Conservation (phyloP, 2,797 vertebrate species). For the Ctenopoma multispine region DNA sequence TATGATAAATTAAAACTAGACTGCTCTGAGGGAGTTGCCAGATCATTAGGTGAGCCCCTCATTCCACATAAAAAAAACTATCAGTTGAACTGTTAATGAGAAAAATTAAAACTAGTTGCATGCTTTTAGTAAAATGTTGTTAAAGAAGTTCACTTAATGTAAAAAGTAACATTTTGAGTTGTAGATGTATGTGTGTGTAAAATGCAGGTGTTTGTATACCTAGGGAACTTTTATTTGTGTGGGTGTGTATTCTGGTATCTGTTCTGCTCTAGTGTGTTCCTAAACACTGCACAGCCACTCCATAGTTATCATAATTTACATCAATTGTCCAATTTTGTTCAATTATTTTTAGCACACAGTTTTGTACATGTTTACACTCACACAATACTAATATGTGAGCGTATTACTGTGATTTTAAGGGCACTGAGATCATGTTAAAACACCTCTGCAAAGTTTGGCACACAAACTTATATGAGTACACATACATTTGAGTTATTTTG, state of each 20-base stretch:
- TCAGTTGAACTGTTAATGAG: conserved; percentile 26
- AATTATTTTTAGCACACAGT: conserved; percentile 18
- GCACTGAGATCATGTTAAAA: too few relatives aligned
- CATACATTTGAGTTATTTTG: too few relatives aligned
- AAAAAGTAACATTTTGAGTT: neutral
- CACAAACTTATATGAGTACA: too few relatives aligned
- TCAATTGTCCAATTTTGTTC: conserved; percentile 11
- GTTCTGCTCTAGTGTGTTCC: conserved; percentile 32
- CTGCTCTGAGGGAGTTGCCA: conserved; percentile 15
- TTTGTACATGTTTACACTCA: too few relatives aligned
- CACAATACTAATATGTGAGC: too few relatives aligned
- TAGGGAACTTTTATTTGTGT: conserved; percentile 18
- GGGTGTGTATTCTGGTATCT: conserved; percentile 32
- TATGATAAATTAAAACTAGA: conserved; percentile 18
- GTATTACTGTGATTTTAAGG: too few relatives aligned
- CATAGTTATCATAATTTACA: conserved; percentile 21
- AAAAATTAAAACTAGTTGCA: conserved; percentile 12
- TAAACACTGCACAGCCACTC: conserved; percentile 21
- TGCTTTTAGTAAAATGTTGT: neutral
- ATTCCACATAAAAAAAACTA: conserved; percentile 20
- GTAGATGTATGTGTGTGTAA: neutral
- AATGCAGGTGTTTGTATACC: conserved; percentile 20
- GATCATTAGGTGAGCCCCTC: conserved; percentile 32
- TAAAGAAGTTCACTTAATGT: neutral
- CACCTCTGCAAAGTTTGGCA: too few relatives aligned